Evolutionary conservation across 2,888 invertebrate genomes (phyloP), one percentile per base, ranked within the genome.

Genomic region (Sceliomorpha sp.): DNA sequence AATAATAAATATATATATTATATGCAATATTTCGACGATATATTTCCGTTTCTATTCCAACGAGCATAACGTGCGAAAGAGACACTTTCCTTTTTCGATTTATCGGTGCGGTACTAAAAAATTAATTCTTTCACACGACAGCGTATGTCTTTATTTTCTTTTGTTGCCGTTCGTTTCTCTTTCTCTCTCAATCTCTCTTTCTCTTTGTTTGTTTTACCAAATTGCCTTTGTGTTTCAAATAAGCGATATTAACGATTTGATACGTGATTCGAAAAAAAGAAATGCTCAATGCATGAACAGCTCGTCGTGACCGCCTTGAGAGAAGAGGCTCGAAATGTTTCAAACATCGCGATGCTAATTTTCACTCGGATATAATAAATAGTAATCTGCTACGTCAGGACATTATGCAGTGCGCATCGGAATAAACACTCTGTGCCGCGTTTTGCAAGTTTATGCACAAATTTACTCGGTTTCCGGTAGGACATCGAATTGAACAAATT

Each of bases 341-440:
- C 2, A 44, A 45, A 62, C 40, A 62, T 34, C 42, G 26, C 31
- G 26, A 45, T 42, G 50, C 45, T 40, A n/a, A 51, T 56, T 60
- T 60, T 24, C 60, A 26, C 64, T 64, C 64, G 42, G 56, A 20
- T 68, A 73, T 73, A 70, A 70, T 70, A 69, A 69, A 72, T 72
- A 67, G 63, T 59, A 51, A 70, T 72, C 71, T 50, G 59, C 70
- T 77, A 74, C 58, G 51, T 75, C 70, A 74, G 72, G 72, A 72
- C 72, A 79, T 76, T 78, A 81, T 73, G 79, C 66, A 53, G 53
- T 73, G 73, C 79, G 77, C 80, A 82, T 76, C 68, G 78, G 75
- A 73, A 71, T 78, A 74, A 76, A 74, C 75, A 76, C 78, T 72
- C 76, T 76, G 82, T 77, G 79, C 74, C 71, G 55, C 73, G 73